Percentiles rank a stretch among this genome's conserved stretches.
Conservation (phyloP, 1,140 invertebrate species). For the Hycleus cichorii region DNA sequence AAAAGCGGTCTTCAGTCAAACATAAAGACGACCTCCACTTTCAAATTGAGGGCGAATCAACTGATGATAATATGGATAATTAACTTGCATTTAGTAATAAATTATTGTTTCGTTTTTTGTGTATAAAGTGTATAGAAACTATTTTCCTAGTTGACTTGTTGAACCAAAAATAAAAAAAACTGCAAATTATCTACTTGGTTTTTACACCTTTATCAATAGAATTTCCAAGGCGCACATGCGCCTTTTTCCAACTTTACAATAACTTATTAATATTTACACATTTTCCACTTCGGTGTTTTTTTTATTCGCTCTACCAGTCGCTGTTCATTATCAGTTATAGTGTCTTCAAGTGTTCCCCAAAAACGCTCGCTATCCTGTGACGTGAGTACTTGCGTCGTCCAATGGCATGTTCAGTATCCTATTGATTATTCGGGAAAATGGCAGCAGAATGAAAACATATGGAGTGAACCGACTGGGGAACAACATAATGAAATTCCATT, state of each 20-base stretch:
- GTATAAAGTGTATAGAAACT: too few relatives aligned
- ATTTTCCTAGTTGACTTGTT: too few relatives aligned
- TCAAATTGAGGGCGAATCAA: constrained; percentile 42
- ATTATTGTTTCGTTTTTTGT: not conserved
- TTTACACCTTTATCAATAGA: too few relatives aligned
- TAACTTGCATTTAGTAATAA: constrained; percentile 7
- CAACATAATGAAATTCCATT: constrained; percentile 29
- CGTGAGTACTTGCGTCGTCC: constrained; percentile 19
- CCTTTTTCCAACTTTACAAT: too few relatives aligned
- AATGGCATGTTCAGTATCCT: constrained; percentile 26
- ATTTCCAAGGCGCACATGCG: too few relatives aligned
- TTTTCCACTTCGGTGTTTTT: too few relatives aligned
- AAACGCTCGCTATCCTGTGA: constrained; percentile 12
- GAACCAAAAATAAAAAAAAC: too few relatives aligned
- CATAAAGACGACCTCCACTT: constrained; percentile 36
- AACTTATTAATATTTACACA: too few relatives aligned
- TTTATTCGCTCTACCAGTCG: too few relatives aligned
- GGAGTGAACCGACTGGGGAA: constrained; percentile 22
- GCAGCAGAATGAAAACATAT: constrained; percentile 31
- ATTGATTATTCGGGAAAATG: constrained; percentile 32
- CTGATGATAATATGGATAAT: constrained; percentile 38
- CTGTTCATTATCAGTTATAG: too few relatives aligned
- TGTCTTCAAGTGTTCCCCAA: too few relatives aligned
- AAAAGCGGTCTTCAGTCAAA: constrained; percentile 41
- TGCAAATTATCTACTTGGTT: too few relatives aligned